Evolutionary conservation across 1,140 invertebrate genomes (phyloP), one percentile per base, ranked within the genome.

Genomic region (Camponotus floridanus): DNA sequence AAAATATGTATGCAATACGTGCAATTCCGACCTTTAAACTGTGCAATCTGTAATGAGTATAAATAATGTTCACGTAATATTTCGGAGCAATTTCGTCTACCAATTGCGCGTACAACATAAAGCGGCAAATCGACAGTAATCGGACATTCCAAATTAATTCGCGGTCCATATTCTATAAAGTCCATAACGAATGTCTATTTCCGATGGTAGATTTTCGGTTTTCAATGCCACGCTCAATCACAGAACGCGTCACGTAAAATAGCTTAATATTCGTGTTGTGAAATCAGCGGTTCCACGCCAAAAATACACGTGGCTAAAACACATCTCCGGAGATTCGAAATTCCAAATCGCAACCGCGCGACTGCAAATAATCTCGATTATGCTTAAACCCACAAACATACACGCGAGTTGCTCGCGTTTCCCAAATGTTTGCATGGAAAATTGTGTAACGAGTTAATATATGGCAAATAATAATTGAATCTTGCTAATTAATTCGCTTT

Each of bases 111-210:
- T 55, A 55, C 39, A 73, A 83, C 39, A 45, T 83, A 83, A 74
- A 83, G 31, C 67, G 65, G 26, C 68, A 74, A 83, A 83, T 83
- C 18, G 79, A 13, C 68, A 33, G 42, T 74, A 83, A 83, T 74
- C 55, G 79, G 45, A 59, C 57, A 74, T 74, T 61, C 68, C 68
- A 31, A 83, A 83, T 83, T 83, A 83, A 74, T 61, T 73, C 68
- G 68, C 39, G 68, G 55, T 48, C 15, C 15, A 73, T 36, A 48
- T 45, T 61, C 55, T 26, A 42, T 51, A 45, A 83, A 83, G 67
- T 81, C 67, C 79, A 61, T 81, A 73, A 68, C 64, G 26, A 45
- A 59, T 61, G 36, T 73, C 36, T 71, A 73, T 73, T 73, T 59
- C 51, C 79, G 15, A 73, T 64, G 39, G 68, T 68, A 61, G 42